Evolutionary conservation across 2,888 invertebrate species (phyloP).

Genomic region (Brachyptera risi): DNA sequence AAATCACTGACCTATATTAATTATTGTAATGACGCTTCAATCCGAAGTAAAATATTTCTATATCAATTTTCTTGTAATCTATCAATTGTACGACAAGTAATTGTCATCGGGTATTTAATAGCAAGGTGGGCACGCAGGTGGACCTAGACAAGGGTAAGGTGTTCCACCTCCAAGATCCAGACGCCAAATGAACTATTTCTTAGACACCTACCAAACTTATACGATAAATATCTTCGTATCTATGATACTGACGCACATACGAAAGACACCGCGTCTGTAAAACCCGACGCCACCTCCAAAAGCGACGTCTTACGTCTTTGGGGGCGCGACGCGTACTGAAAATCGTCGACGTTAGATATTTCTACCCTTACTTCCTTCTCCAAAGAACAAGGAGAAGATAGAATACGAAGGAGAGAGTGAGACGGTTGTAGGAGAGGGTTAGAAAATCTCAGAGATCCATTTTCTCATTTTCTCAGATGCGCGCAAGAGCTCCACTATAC

Average conservation of each 20-base stretch:
- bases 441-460: slow-evolving; percentile 22
- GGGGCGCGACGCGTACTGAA: slow-evolving; percentile 29
- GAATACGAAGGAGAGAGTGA: slow-evolving; percentile 16
- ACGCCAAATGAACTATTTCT: slow-evolving; percentile 13
- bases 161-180: slow-evolving; percentile 1
- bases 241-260: slow-evolving; percentile 3
- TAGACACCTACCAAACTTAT: slow-evolving; percentile 21
- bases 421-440: slow-evolving; percentile 14
- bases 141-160: not conserved
- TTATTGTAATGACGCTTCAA: too few species aligned
- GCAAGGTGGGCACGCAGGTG: not conserved
- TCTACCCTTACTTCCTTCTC: slow-evolving; percentile 22
- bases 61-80: too few species aligned
- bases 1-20: too few species aligned
- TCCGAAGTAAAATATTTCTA: too few species aligned
- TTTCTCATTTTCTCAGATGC: slow-evolving; percentile 21
- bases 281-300: slow-evolving; percentile 26
- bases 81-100: too few species aligned
- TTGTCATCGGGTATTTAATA: not conserved
- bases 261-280: not conserved
- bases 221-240: slow-evolving; percentile 1
- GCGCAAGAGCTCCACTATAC: slow-evolving; percentile 18
- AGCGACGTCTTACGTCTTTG: slow-evolving; percentile 31
- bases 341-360: slow-evolving; percentile 12
- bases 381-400: slow-evolving; percentile 21